Percentiles rank a stretch among this genome's conserved stretches.
phyloP scores from a whole-genome alignment of 2,797 vertebrate species.

The Holocentrus rufus region DNA sequence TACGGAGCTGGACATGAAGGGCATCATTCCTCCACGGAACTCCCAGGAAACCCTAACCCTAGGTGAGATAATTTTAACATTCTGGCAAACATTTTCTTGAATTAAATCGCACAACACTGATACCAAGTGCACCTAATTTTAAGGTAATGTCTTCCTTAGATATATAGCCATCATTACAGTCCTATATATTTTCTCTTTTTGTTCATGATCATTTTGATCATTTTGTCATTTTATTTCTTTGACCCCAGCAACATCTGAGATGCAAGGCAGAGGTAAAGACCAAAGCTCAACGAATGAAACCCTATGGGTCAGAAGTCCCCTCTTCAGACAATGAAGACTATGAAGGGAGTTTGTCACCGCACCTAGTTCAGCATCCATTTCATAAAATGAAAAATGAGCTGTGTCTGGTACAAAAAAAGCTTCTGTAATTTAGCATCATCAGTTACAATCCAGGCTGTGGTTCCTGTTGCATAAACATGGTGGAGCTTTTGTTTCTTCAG shows the following conservation, averaged over 20 bases:
- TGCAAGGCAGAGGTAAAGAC: background rate
- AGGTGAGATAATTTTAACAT: no score
- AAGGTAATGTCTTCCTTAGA: no score
- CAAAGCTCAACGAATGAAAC: background rate
- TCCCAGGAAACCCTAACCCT: background rate
- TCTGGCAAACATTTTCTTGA: no score
- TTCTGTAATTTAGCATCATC: no score
- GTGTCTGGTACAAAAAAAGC: background rate
- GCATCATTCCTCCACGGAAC: background rate
- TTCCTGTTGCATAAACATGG: background rate
- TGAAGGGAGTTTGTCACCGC: background rate
- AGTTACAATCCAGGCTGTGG: no score
- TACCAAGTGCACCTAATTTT: no score
- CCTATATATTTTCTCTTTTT: no score
- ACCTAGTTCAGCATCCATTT: background rate
- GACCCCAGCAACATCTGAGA: background rate
- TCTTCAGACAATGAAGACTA: background rate
- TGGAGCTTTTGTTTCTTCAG: background rate
- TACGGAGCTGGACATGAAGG: background rate
- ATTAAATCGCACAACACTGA: no score
- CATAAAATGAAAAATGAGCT: conserved; percentile 2
- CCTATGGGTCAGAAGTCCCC: no score
- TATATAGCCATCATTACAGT: no score
- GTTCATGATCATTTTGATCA: no score
- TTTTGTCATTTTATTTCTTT: background rate